These are phyloP conservation scores for Pseudochirops corinnae DNA, from an alignment of 2,797 vertebrate species.

Conservation along the genomic window DNA sequence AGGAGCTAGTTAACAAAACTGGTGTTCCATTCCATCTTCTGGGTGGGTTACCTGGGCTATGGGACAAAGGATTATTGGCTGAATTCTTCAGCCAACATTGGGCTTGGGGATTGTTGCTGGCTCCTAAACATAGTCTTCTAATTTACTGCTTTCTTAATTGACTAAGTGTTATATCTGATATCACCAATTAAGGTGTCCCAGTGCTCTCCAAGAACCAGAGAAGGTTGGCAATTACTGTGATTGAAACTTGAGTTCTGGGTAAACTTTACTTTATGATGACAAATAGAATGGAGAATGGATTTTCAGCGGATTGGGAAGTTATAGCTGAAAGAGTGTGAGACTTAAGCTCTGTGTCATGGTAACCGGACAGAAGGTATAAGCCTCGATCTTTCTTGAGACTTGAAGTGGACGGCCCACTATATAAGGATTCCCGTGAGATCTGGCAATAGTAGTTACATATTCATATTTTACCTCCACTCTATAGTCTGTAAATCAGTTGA, in stretches of 20 bases:
- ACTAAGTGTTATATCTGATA: background rate
- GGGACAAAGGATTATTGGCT: background rate
- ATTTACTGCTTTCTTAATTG: background rate
- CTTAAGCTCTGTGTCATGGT: background rate
- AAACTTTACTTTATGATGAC: background rate
- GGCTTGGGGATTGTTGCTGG: background rate
- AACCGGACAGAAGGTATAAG: background rate
- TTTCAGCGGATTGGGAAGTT: background rate
- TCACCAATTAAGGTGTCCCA: background rate
- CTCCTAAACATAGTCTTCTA: background rate
- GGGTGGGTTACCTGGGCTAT: background rate
- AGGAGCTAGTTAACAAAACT: background rate
- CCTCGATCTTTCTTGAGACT: background rate
- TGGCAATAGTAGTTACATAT: background rate
- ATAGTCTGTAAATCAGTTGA: background rate
- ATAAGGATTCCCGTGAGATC: background rate
- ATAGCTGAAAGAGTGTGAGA: background rate
- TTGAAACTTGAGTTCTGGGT: background rate
- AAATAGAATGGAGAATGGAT: background rate
- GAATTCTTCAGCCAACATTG: background rate
- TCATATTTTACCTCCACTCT: too few species aligned
- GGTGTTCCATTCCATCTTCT: background rate
- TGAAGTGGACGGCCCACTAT: background rate
- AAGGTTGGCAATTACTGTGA: background rate
- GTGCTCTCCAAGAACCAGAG: background rate